Conservation (phyloP, 2,888 invertebrate genomes). For the Vesta saturnalis region DNA sequence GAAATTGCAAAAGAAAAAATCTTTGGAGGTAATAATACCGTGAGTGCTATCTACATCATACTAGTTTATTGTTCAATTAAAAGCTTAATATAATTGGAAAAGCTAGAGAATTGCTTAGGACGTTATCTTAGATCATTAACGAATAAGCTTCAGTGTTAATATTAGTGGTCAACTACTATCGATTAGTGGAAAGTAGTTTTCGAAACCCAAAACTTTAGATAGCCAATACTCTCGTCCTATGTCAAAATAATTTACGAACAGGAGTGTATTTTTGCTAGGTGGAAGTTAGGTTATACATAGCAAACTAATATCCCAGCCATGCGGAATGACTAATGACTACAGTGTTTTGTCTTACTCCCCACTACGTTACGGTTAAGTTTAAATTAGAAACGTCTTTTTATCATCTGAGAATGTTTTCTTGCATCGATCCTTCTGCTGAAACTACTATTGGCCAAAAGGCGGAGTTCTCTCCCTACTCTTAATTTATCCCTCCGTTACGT, state of each 20-base stretch:
- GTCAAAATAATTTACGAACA: constrained; percentile 63
- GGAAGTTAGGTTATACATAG: constrained; percentile 61
- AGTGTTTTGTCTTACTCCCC: constrained; percentile 58
- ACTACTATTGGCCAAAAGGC: constrained; percentile 60
- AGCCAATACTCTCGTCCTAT: constrained; percentile 58
- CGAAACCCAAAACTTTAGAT: constrained; percentile 51
- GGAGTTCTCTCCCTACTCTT: constrained; percentile 56
- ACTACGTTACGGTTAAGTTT: constrained; percentile 50
- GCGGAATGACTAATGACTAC: constrained; percentile 62
- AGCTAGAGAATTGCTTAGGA: not conserved
- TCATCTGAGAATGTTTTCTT: constrained; percentile 63
- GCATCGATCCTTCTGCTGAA: constrained; percentile 57
- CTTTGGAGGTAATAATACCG: too few species aligned
- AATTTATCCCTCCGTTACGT: constrained; percentile 49
- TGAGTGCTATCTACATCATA: too few species aligned
- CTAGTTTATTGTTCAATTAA: constrained; percentile 13
- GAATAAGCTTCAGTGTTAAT: constrained; percentile 24
- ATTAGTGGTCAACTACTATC: constrained; percentile 47
- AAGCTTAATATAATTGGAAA: too few species aligned
- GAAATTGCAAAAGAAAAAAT: too few species aligned
- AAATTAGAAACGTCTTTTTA: constrained; percentile 63
- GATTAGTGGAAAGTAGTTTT: constrained; percentile 56
- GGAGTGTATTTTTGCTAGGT: constrained; percentile 61
- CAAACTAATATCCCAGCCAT: constrained; percentile 61
- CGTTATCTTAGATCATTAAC: constrained; percentile 41